Evolutionary conservation across 2,888 invertebrate species (phyloP).

Genomic region (Clivina fossor): DNA sequence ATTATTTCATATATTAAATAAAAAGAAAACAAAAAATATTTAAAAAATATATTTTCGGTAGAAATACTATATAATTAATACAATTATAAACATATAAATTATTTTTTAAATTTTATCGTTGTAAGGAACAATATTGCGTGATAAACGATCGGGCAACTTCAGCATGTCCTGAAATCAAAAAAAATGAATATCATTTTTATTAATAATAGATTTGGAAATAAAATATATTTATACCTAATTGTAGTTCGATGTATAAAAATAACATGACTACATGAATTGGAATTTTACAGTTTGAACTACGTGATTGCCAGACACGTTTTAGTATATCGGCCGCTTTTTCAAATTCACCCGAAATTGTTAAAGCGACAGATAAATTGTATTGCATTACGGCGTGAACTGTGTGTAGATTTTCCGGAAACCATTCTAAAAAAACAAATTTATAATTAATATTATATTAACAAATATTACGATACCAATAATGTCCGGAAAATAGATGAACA

Average conservation of each 20-base stretch:
- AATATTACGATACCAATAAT: too few relatives aligned
- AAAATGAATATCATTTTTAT: slow-evolving; percentile 5
- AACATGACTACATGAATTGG: slow-evolving; percentile 67
- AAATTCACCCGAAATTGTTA: slow-evolving; percentile 72
- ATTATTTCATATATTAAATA: too few relatives aligned
- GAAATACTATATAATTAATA: too few relatives aligned
- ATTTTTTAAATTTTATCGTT: too few relatives aligned
- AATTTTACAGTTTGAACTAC: slow-evolving; percentile 55
- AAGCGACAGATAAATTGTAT: slow-evolving; percentile 77
- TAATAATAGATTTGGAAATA: slow-evolving; percentile 14
- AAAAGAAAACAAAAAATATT: too few relatives aligned
- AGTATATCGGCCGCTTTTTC: slow-evolving; percentile 58
- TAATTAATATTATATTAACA: not conserved
- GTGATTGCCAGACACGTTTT: slow-evolving; percentile 59
- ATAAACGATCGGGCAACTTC: slow-evolving; percentile 63
- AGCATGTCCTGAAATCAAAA: slow-evolving; percentile 56
- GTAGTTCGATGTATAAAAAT: slow-evolving; percentile 65
- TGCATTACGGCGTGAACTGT: slow-evolving; percentile 72
- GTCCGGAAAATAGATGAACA: too few relatives aligned
- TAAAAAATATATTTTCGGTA: too few relatives aligned
- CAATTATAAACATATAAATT: too few relatives aligned
- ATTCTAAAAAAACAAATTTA: slow-evolving; percentile 51
- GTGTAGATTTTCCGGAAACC: slow-evolving; percentile 65
- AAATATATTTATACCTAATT: slow-evolving; percentile 56
- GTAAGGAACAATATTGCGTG: slow-evolving; percentile 61